Evolutionary conservation across 2,888 invertebrate species (phyloP).

Genomic region (Chloromyia formosa): DNA sequence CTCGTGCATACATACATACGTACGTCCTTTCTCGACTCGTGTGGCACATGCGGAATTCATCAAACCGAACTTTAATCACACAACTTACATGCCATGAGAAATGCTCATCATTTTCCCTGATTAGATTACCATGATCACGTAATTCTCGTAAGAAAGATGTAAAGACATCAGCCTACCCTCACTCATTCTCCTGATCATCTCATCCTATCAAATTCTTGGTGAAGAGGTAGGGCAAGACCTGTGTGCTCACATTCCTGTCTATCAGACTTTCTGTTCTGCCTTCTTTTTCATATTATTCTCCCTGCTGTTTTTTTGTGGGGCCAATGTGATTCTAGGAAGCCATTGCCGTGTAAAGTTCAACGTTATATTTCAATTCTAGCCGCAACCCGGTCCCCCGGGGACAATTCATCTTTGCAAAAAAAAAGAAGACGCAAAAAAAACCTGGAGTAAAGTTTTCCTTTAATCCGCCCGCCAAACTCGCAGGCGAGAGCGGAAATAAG

Average conservation of each 20-base stretch:
- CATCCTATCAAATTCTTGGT: no score
- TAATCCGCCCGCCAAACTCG: constrained; percentile 13
- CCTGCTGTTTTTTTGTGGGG: not conserved
- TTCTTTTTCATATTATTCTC: not conserved
- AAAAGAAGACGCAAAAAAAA: no score
- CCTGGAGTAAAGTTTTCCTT: constrained; percentile 31
- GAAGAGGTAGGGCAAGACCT: no score
- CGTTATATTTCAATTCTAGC: constrained; percentile 38
- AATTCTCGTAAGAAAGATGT: constrained; percentile 33
- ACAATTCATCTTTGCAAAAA: constrained; percentile 20
- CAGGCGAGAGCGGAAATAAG: constrained; percentile 24
- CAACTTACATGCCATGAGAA: constrained; percentile 30
- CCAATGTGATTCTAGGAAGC: not conserved
- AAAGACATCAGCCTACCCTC: constrained; percentile 4
- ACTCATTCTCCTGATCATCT: not conserved
- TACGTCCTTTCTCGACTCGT: no score
- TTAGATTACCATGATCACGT: constrained; percentile 43
- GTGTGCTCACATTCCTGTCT: not conserved
- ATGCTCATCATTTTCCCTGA: constrained; percentile 38
- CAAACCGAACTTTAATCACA: constrained; percentile 32
- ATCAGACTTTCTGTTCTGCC: not conserved
- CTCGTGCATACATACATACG: no score
- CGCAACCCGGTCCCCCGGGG: constrained; percentile 22
- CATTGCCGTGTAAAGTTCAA: constrained; percentile 1
- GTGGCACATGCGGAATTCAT: constrained; percentile 15